A percentile compares a stretch with the other conserved stretches of the same genome.
Evolutionary conservation across 2,113 vertebrate genomes (phyloP).

Genomic region (Megaptera novaeangliae): DNA sequence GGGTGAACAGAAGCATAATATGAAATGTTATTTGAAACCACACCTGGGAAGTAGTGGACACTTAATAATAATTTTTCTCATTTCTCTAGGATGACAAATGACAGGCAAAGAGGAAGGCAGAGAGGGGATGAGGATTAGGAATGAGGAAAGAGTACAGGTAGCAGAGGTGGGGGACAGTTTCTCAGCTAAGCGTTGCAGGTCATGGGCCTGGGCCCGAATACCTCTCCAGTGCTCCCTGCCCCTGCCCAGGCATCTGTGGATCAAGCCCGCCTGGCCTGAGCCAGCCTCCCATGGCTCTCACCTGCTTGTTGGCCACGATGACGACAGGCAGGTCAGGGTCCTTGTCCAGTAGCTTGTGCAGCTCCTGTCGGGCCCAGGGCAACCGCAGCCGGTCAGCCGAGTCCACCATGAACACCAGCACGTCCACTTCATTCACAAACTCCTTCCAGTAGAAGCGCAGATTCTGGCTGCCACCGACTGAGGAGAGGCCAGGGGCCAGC

Average conservation of each 20-base stretch:
- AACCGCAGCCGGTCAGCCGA: slow-evolving; percentile 86
- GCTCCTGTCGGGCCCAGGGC: slow-evolving; percentile 85
- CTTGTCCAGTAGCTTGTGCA: slow-evolving; percentile 85
- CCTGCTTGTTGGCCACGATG: slow-evolving; percentile 93
- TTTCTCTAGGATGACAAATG: neutral
- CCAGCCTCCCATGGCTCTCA: slow-evolving; percentile 48
- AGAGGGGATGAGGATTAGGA: neutral
- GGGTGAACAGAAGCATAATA: neutral
- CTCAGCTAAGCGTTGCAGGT: neutral
- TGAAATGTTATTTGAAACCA: neutral
- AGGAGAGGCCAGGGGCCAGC: slow-evolving; percentile 17
- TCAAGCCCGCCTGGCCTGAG: neutral
- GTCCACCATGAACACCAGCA: slow-evolving; percentile 93
- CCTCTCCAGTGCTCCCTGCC: neutral
- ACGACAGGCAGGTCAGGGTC: slow-evolving; percentile 86
- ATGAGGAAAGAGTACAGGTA: neutral
- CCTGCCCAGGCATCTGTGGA: neutral
- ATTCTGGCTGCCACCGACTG: slow-evolving; percentile 89
- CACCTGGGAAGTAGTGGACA: neutral
- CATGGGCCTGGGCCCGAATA: neutral
- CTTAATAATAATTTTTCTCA: neutral
- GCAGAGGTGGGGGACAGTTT: fast-evolving
- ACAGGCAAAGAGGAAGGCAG: neutral
- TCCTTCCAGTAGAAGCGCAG: slow-evolving; percentile 89
- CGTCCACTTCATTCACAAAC: slow-evolving; percentile 87